Percentiles rank a stretch among this genome's conserved stretches.
phyloP scores from a whole-genome alignment of 2,888 invertebrate species.

The Sussaba pulchella region DNA sequence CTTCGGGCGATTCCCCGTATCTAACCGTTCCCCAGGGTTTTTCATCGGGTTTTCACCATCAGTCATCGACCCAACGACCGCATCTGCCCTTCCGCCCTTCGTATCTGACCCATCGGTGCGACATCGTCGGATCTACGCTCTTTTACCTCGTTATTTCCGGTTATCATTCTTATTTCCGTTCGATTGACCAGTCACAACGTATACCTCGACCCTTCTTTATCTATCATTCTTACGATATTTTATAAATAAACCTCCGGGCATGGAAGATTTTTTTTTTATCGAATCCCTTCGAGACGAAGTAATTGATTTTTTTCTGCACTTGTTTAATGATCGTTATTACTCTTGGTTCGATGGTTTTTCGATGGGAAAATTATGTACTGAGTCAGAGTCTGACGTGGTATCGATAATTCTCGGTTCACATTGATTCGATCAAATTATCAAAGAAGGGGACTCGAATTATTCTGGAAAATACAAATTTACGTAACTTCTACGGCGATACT shows the following conservation, averaged over 20 bases:
- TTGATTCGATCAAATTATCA: background rate
- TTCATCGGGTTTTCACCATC: constrained; percentile 45
- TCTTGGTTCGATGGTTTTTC: too few relatives aligned
- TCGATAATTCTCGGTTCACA: too few relatives aligned
- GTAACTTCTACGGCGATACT: background rate
- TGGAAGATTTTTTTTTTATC: background rate
- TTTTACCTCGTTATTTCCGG: background rate
- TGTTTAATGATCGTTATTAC: too few relatives aligned
- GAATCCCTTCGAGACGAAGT: too few relatives aligned
- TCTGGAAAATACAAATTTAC: background rate
- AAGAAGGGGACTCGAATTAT: background rate
- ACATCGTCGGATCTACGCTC: constrained; percentile 32
- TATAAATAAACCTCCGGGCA: background rate
- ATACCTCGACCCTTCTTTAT: background rate
- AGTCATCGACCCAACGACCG: constrained; percentile 44
- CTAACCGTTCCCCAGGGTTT: constrained; percentile 33
- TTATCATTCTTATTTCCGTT: constrained; percentile 2
- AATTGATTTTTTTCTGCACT: too few relatives aligned
- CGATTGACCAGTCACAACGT: background rate
- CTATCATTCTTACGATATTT: background rate
- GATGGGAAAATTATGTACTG: too few relatives aligned
- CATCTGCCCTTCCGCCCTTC: constrained; percentile 31
- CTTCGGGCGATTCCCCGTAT: constrained; percentile 45
- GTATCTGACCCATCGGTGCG: constrained; percentile 31
- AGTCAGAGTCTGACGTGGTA: too few relatives aligned